A percentile compares a stretch with the other conserved stretches of the same genome.
These are phyloP conservation scores for Halcyon leucocephala DNA, from an alignment of 2,797 vertebrate species.

Conservation along the genomic window DNA sequence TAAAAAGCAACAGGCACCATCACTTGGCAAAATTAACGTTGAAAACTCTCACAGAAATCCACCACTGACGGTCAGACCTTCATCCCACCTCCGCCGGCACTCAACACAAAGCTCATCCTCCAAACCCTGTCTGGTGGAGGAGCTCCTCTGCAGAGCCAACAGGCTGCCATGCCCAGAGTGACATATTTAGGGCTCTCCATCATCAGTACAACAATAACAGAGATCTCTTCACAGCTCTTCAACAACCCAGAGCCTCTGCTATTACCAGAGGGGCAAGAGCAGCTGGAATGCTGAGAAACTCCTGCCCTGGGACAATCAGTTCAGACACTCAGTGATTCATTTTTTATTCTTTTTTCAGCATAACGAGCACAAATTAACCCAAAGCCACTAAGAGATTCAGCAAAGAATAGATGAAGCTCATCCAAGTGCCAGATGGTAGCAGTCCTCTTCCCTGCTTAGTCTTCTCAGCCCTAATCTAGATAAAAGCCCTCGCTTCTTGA, in stretches of 20 bases:
- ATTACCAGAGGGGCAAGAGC: not conserved
- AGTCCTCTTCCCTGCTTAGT: not conserved
- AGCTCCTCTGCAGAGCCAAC: not conserved
- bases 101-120: not conserved
- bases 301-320: not conserved
- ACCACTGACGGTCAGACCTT: rapidly evolving
- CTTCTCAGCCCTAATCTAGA: slow-evolving; percentile 27
- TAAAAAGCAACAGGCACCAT: not conserved
- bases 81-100: rapidly evolving
- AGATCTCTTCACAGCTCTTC: not conserved
- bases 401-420: not conserved
- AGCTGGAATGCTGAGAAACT: not conserved
- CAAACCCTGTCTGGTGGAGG: rapidly evolving
- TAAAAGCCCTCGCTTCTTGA: not conserved
- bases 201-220: rapidly evolving
- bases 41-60: not conserved
- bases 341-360: too few relatives aligned
- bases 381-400: not conserved
- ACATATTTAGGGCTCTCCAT: not conserved
- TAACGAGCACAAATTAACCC: not conserved
- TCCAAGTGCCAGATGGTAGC: slow-evolving; percentile 9
- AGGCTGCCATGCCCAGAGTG: rapidly evolving
- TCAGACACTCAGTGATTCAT: not conserved
- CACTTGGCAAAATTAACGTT: not conserved
- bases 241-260: not conserved